Evolutionary conservation across 1,140 invertebrate genomes (phyloP).

Genomic region (Drosophila ananassae): DNA sequence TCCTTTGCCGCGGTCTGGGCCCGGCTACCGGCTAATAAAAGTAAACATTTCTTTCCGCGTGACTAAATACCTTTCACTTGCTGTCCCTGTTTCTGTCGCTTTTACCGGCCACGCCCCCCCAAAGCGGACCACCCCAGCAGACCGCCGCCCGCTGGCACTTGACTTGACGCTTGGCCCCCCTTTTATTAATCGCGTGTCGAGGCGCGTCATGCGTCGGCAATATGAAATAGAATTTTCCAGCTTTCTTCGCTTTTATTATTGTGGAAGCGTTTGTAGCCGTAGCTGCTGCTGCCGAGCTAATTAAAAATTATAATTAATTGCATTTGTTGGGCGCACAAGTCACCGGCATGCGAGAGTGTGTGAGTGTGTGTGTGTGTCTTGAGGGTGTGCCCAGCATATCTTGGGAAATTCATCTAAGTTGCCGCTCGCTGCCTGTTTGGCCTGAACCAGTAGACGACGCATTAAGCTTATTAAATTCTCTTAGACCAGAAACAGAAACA

Average conservation of each 20-base stretch:
- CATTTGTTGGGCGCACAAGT: conserved; percentile 72
- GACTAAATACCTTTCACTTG: conserved; percentile 81
- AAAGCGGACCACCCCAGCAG: conserved; percentile 19
- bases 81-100: conserved; percentile 60
- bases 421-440: conserved; percentile 40
- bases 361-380: conserved; percentile 38
- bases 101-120: conserved; percentile 42
- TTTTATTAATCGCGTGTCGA: conserved; percentile 78
- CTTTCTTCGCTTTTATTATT: conserved; percentile 56
- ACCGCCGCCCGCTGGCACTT: conserved; percentile 20
- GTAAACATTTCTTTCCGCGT: conserved; percentile 80
- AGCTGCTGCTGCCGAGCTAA: conserved; percentile 67
- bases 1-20: conserved; percentile 16
- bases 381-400: conserved; percentile 75
- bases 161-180: conserved; percentile 40
- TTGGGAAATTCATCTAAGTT: conserved; percentile 81
- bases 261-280: conserved; percentile 31
- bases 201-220: conserved; percentile 68
- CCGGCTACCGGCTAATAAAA: conserved; percentile 66
- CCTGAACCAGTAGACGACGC: conserved; percentile 52
- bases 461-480: conserved; percentile 80
- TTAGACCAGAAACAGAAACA: conserved; percentile 28
- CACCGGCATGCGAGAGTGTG: conserved; percentile 29
- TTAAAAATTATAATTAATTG: conserved; percentile 82
- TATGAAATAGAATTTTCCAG: conserved; percentile 71